Base-by-base conservation (phyloP, 92 coral and sea anemone genomes). In the Epizoanthus illoricatus region DNA sequence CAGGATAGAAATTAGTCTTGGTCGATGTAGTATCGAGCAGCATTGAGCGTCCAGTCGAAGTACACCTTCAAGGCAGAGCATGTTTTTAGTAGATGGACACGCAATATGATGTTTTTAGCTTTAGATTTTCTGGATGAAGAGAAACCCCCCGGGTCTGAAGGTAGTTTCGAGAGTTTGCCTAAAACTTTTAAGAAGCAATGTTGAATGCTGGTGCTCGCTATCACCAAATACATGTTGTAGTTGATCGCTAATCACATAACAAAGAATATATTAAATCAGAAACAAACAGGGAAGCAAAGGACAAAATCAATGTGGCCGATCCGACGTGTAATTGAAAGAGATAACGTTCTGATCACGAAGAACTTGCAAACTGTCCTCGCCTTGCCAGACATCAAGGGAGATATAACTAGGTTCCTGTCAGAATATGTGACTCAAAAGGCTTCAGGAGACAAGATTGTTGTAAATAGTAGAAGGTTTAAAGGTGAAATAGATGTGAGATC, bases 331-430 rank as follows among this genome's bases (percentile, higher is more conserved):
- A 88, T 85, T 81, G 94, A 88, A 71, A 68, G 74, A 45, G 79
- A 61, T 36, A 85, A 49, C 23, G 87, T 87, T 24, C 91, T 90
- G 62, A 86, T 91, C 56, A 90, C 92, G 39, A 9, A 88, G 71
- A 86, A 78, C 60, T 88, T 89, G 92, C 43, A 86, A 73, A 83
- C 79, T 73, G 62, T 91, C 80, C 72, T 83, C 39, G 86, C 92
- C 5, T 80, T 91, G 66, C 87, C 88, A 71, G 87, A 91, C 15
- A 91, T 88, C 91, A 91, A 85, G 84, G 76, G 90, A 79, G 91
- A 91, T 75, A 55, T 88, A 66, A 87, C 94, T 73, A 85, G 81
- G 66, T 84, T 87, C 75, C 82, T 90, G 4, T 28, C 36, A 28
- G 36, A 28, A 28, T 28, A 1, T 28, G 2, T 28, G 36, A 28